phyloP scores from a whole-genome alignment of 2,888 invertebrate genomes.

The Melanophora roralis region DNA sequence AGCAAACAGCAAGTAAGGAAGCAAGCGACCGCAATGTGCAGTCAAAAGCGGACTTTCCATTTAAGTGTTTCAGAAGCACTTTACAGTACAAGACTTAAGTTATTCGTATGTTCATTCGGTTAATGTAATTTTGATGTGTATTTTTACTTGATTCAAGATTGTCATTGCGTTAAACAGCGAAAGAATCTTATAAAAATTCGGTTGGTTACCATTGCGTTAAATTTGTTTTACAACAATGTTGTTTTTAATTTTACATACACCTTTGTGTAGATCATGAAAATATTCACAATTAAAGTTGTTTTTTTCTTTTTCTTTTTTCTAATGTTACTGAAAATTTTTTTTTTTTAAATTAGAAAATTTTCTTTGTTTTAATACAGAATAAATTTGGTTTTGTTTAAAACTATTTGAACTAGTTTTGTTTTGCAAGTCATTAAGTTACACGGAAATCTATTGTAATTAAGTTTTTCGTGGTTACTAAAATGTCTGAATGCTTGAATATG shows the following conservation, averaged over 20 bases:
- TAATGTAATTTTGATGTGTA: slow-evolving; percentile 24
- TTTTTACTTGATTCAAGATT: slow-evolving; percentile 26
- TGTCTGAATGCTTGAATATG: background rate
- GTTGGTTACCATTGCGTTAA: slow-evolving; percentile 55
- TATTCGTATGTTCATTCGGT: background rate
- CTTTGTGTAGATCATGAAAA: background rate
- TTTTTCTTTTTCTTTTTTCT: background rate
- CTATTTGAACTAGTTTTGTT: slow-evolving; percentile 20
- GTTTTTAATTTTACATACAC: background rate
- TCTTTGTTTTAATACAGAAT: slow-evolving; percentile 4
- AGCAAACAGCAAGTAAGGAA: background rate
- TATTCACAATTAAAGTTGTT: background rate
- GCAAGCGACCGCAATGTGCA: slow-evolving; percentile 45
- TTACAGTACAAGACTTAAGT: too few relatives aligned
- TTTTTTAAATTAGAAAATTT: background rate
- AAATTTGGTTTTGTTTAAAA: background rate
- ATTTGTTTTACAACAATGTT: slow-evolving; percentile 28
- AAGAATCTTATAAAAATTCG: slow-evolving; percentile 28
- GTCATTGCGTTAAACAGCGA: slow-evolving; percentile 18
- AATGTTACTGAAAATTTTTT: slow-evolving; percentile 8
- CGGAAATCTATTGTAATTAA: slow-evolving; percentile 15
- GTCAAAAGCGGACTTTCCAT: slow-evolving; percentile 13
- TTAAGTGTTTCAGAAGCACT: background rate
- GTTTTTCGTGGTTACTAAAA: background rate
- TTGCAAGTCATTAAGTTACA: slow-evolving; percentile 53